phyloP scores from a whole-genome alignment of 2,888 invertebrate genomes.

The Philopedon plagiatum region DNA sequence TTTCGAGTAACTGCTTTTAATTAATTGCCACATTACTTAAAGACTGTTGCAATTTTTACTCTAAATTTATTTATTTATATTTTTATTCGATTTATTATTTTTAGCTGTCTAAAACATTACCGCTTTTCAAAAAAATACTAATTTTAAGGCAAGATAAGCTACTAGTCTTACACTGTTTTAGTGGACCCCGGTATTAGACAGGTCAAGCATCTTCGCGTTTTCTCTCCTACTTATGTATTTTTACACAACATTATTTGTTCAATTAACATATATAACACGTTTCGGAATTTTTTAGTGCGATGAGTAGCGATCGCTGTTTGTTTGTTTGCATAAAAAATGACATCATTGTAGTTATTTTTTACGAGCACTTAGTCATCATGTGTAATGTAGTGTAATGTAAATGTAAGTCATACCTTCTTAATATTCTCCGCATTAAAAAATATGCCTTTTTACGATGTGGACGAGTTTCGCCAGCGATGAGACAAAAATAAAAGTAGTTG shows the following conservation, averaged over 20 bases:
- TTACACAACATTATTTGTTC: background rate
- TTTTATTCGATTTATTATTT: too few relatives aligned
- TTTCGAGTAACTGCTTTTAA: too few relatives aligned
- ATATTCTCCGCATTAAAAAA: constrained; percentile 25
- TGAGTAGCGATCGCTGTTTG: constrained; percentile 1
- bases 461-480: constrained; percentile 8
- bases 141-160: too few relatives aligned
- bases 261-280: background rate
- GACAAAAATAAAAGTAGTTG: background rate
- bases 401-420: constrained; percentile 40
- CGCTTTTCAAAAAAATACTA: too few relatives aligned
- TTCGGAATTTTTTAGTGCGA: background rate
- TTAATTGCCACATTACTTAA: too few relatives aligned
- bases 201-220: too few relatives aligned
- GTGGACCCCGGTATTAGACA: too few relatives aligned
- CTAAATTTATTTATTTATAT: too few relatives aligned
- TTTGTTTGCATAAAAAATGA: constrained; percentile 29
- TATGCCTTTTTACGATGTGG: background rate
- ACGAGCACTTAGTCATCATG: constrained; percentile 41
- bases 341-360: constrained; percentile 35
- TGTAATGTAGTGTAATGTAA: constrained; percentile 37
- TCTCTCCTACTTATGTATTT: too few relatives aligned
- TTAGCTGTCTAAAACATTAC: too few relatives aligned
- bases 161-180: too few relatives aligned
- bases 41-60: too few relatives aligned